Base-by-base conservation (phyloP, 2,797 vertebrate species). In the Sebastes flavidus region DNA sequence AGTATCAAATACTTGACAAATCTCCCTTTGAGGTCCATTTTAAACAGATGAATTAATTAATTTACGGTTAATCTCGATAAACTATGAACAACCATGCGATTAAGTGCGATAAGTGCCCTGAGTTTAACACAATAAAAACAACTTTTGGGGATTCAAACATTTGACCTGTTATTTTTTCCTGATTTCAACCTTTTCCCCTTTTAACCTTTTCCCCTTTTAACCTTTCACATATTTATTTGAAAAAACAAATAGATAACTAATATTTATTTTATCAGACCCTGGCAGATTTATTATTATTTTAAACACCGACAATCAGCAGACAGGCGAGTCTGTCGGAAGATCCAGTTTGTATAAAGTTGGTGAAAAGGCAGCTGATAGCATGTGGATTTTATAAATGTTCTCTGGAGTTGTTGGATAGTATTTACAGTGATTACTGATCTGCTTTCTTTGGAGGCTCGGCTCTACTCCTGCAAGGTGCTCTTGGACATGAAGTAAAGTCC, bases 401-500 rank as follows among this genome's bases (percentile, higher is more conserved):
- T 72, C 4, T 30, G 20, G 22, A 29, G 11, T 2, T 46, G 18
- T 30, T 42, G 4, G 5, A 36, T 3, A 11, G 24, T 46, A 71
- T 78, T 65, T 22, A 36, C 3, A 76, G 32, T 2, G 36, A 70
- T 55, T 10, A 16, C 8, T 56, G 67, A 11, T 70, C 16, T 36
- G 55, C 42, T 25, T 1, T 18, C 2, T n/a, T 22, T n/a, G 27
- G 20, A 36, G 60, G 25, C 4, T 70, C 6, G 3, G 49, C 24
- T 82, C 69, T 94, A 95, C 25, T 96, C 95, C 20, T 93, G 89
- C 42, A 96, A 27, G 25, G 95, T 85, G 72, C 96, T 99, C 77
- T 92, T 97, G 22, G 92, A 95, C 2, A 85, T 96, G 87, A 96
- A 96, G 9, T 92, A 24, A 60, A 99, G 95, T 55, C 98, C 98